A percentile compares a stretch with the other conserved stretches of the same genome.
Evolutionary conservation across 1,140 invertebrate species (phyloP).

Genomic region (Ctenoplectra terminalis): DNA sequence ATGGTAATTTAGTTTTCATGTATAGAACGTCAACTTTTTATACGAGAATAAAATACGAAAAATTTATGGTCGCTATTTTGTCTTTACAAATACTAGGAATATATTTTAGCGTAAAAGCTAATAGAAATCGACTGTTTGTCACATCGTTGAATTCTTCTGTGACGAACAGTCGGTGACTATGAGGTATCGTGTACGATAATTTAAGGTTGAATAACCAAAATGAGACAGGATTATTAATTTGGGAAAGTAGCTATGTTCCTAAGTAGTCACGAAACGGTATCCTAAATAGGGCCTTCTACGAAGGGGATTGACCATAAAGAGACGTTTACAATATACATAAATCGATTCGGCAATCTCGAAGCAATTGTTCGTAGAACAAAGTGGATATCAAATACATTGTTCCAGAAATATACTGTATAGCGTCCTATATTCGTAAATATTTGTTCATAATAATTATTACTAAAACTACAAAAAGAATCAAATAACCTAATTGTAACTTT

Average conservation of each 20-base stretch:
- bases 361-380: conserved; percentile 7
- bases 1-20: too few species aligned
- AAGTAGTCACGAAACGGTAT: conserved; percentile 40
- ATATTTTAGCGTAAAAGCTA: not conserved
- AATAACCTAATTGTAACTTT: too few species aligned
- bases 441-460: not conserved
- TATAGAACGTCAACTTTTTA: too few species aligned
- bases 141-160: not conserved
- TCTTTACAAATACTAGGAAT: too few species aligned
- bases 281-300: conserved; percentile 54
- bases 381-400: not conserved
- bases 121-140: not conserved
- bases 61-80: too few species aligned
- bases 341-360: not conserved
- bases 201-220: conserved; percentile 30
- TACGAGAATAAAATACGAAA: too few species aligned
- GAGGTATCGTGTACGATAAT: conserved; percentile 7
- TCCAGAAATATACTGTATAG: not conserved
- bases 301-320: conserved; percentile 23
- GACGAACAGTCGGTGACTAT: not conserved
- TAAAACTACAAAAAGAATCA: too few species aligned
- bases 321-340: not conserved
- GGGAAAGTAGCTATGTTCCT: conserved; percentile 48
- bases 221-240: conserved; percentile 59
- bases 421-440: not conserved